A percentile compares a stretch with the other conserved stretches of the same genome.
phyloP scores from a whole-genome alignment of 2,113 vertebrate genomes.

The Thunnus thynnus region DNA sequence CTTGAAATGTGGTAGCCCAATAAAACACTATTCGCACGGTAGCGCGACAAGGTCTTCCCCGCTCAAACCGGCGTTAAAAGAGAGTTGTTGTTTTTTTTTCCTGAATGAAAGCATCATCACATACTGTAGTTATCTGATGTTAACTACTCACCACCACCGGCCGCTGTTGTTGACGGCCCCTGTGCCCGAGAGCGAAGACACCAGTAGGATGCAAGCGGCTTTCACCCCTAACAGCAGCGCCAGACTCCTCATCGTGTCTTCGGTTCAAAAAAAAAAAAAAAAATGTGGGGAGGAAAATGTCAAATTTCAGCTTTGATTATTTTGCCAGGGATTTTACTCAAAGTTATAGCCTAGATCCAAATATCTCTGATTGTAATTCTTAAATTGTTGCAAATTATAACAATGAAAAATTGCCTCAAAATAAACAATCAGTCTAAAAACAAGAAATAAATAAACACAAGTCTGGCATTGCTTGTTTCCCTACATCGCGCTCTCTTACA shows the following conservation, averaged over 20 bases:
- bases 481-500: background rate
- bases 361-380: background rate
- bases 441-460: background rate
- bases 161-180: slow-evolving; percentile 93
- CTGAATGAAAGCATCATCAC: slow-evolving; percentile 25
- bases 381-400: no score
- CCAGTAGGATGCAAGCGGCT: slow-evolving; percentile 90
- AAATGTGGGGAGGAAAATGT: slow-evolving; percentile 2
- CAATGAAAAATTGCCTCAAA: background rate
- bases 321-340: background rate
- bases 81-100: background rate
- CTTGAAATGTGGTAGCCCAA: slow-evolving; percentile 34
- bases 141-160: slow-evolving; percentile 91
- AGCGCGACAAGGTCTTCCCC: slow-evolving; percentile 17
- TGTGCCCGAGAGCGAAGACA: slow-evolving; percentile 91
- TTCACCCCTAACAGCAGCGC: slow-evolving; percentile 89
- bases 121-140: background rate
- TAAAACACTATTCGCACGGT: slow-evolving; percentile 12
- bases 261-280: slow-evolving; percentile 5
- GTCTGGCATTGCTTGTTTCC: background rate
- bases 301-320: background rate
- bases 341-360: background rate
- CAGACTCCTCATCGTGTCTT: slow-evolving; percentile 87
- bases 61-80: background rate
- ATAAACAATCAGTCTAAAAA: background rate